These are phyloP conservation scores for Acrossocheilus wenchowensis DNA, from an alignment of 2,797 vertebrate genomes.

Conservation along the genomic window DNA sequence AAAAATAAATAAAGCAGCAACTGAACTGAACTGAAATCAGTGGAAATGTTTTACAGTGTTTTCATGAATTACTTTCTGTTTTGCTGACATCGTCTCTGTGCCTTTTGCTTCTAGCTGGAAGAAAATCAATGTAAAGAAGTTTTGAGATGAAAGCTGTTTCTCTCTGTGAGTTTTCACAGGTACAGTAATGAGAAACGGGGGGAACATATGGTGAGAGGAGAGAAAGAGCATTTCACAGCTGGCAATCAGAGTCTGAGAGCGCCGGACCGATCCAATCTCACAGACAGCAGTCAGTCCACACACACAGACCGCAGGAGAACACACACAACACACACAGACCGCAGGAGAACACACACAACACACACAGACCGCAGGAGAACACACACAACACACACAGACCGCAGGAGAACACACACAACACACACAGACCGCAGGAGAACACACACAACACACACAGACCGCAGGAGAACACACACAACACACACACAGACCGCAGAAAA, in stretches of 20 bases:
- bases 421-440: too few species aligned
- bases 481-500: too few species aligned
- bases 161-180: not conserved
- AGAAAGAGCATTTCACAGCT: not conserved
- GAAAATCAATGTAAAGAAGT: not conserved
- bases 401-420: too few species aligned
- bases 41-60: not conserved
- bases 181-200: not conserved
- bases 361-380: too few species aligned
- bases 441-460: too few species aligned
- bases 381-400: too few species aligned
- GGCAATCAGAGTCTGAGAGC: not conserved
- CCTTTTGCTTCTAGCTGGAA: not conserved
- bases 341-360: too few species aligned
- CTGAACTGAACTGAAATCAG: too few species aligned
- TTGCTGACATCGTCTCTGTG: not conserved
- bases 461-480: too few species aligned
- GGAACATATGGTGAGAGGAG: not conserved
- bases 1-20: too few species aligned
- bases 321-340: too few species aligned
- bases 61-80: conserved; percentile 1
- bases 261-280: not conserved
- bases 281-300: not conserved
- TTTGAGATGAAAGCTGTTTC: not conserved
- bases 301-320: too few species aligned